These are phyloP conservation scores for Norana najaformis DNA, from an alignment of 2,888 invertebrate species.

Conservation along the genomic window DNA sequence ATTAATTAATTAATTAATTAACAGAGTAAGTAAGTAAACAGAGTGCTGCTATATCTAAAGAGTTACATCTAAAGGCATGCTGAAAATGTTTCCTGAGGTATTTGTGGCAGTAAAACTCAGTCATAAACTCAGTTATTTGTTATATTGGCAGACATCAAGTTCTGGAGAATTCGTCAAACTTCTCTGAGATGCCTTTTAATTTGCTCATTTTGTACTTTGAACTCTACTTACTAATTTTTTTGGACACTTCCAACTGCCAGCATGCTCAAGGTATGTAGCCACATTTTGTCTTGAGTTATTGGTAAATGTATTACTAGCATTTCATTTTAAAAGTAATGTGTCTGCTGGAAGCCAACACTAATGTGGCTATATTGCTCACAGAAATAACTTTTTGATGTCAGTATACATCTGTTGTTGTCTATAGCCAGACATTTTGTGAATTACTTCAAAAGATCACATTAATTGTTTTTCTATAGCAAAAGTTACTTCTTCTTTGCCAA, in stretches of 20 bases:
- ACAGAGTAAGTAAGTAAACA: no score
- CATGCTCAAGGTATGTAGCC: not conserved
- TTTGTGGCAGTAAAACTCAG: not conserved
- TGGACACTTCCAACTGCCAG: not conserved
- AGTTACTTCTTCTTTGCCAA: no score
- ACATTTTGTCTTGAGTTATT: not conserved
- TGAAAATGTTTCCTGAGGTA: not conserved
- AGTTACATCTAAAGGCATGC: no score
- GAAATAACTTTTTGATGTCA: no score
- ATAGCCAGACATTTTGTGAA: no score
- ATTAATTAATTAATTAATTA: not conserved
- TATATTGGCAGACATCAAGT: not conserved
- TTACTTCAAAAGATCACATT: no score
- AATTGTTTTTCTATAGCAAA: no score
- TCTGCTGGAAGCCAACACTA: no score
- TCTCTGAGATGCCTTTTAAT: not conserved
- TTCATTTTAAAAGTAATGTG: not conserved
- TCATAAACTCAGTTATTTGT: not conserved
- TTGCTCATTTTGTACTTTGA: slow-evolving; percentile 13
- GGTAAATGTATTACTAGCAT: not conserved
- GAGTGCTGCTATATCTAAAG: no score
- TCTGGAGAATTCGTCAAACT: not conserved
- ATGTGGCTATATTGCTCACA: no score
- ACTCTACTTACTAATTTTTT: not conserved
- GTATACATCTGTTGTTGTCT: no score